Evolutionary conservation across 2,888 invertebrate genomes (phyloP).

Genomic region (Heliconius ethilla): DNA sequence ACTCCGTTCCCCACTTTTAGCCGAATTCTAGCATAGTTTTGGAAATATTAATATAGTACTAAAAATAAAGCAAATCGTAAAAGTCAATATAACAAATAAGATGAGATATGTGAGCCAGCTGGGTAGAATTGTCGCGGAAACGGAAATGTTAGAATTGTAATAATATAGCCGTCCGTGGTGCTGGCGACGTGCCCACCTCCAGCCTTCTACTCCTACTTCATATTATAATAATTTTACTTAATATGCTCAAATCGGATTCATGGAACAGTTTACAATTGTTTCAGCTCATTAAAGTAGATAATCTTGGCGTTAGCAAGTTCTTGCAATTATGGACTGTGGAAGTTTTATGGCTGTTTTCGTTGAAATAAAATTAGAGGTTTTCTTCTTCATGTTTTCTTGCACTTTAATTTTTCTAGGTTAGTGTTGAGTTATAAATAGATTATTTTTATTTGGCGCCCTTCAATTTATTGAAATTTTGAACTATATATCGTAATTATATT

Average conservation of each 20-base stretch:
- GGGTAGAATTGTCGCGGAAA: conserved; percentile 28
- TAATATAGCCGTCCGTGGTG: conserved; percentile 26
- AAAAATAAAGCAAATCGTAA: conserved; percentile 11
- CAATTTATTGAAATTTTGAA: too few species aligned
- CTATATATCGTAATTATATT: too few species aligned
- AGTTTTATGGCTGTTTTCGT: neutral
- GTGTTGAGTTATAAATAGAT: too few species aligned
- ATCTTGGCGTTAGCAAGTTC: neutral
- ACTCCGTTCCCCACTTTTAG: too few species aligned
- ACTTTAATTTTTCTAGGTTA: too few species aligned
- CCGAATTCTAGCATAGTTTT: too few species aligned
- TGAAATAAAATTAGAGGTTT: neutral
- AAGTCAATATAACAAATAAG: conserved; percentile 29
- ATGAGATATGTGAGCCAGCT: conserved; percentile 30
- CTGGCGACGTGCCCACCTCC: conserved; percentile 34
- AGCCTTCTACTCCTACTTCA: conserved; percentile 1
- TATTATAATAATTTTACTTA: conserved; percentile 36
- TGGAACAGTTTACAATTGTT: conserved; percentile 19
- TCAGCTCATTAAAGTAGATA: conserved; percentile 19
- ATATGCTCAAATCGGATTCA: conserved; percentile 30
- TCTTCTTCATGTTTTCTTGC: too few species aligned
- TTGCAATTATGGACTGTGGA: neutral
- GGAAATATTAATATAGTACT: neutral
- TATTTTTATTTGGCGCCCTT: too few species aligned
- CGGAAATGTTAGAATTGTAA: conserved; percentile 31